Evolutionary conservation across 2,797 vertebrate species (phyloP).

Genomic region (Ataeniobius toweri): DNA sequence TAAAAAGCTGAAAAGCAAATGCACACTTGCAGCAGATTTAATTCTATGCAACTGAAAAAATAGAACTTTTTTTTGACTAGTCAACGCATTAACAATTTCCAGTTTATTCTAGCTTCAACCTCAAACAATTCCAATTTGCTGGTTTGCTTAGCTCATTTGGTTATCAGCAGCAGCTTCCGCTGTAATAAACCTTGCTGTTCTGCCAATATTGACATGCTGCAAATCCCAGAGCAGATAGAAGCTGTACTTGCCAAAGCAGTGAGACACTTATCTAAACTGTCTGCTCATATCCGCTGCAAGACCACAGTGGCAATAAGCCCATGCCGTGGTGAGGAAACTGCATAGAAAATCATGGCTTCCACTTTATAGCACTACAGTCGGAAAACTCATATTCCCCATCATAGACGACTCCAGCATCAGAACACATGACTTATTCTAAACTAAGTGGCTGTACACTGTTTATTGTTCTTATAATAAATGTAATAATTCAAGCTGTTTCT

Average conservation of each 20-base stretch:
- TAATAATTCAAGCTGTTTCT: conserved; percentile 44
- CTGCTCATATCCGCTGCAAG: conserved; percentile 59
- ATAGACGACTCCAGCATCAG: conserved; percentile 32
- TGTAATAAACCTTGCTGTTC: conserved; percentile 63
- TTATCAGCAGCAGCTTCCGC: conserved; percentile 59
- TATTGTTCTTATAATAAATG: conserved; percentile 36
- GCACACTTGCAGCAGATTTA: too few relatives aligned
- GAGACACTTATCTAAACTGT: conserved; percentile 73
- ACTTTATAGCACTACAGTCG: conserved; percentile 31
- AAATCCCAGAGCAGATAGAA: conserved; percentile 65
- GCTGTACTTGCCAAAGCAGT: conserved; percentile 62
- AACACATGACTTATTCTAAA: conserved; percentile 23
- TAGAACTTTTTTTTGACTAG: too few relatives aligned
- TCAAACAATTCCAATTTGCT: conserved; percentile 57
- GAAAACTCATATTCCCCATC: conserved; percentile 33
- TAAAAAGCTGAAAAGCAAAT: neutral
- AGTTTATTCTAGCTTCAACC: conserved; percentile 50
- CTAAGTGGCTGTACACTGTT: conserved; percentile 36
- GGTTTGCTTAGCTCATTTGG: conserved; percentile 61
- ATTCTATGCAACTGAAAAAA: too few relatives aligned
- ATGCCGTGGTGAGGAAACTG: conserved; percentile 27
- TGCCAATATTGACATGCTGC: conserved; percentile 73
- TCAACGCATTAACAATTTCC: neutral
- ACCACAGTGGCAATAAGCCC: conserved; percentile 54
- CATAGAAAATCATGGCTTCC: conserved; percentile 22